Evolutionary conservation across 2,888 invertebrate genomes (phyloP).

Genomic region (Acrobasis consociella): DNA sequence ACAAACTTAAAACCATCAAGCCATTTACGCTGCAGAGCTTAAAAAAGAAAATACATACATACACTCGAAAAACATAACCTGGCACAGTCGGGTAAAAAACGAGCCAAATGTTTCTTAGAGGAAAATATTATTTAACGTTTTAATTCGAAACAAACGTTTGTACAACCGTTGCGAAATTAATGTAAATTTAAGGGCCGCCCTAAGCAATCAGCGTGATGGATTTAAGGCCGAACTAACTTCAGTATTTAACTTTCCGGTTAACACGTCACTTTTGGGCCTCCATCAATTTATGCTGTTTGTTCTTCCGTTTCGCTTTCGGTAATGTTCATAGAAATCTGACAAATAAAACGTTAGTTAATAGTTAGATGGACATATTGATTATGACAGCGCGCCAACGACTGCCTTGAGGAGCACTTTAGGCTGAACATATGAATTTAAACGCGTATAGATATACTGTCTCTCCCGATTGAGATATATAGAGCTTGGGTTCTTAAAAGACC

Average conservation of each 20-base stretch:
- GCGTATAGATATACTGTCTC: too few species aligned
- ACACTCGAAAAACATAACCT: too few species aligned
- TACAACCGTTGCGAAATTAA: constrained; percentile 34
- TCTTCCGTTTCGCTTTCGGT: constrained; percentile 10
- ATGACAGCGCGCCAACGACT: too few species aligned
- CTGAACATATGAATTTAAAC: too few species aligned
- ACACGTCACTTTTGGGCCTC: constrained; percentile 28
- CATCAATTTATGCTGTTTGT: constrained; percentile 30
- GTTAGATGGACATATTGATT: too few species aligned
- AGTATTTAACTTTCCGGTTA: constrained; percentile 38
- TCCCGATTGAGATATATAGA: too few species aligned
- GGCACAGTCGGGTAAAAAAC: not conserved
- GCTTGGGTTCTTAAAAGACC: too few species aligned
- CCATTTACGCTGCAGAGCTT: too few species aligned
- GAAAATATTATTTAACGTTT: constrained; percentile 1
- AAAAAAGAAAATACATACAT: too few species aligned
- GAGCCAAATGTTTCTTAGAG: not conserved
- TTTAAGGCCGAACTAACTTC: constrained; percentile 47
- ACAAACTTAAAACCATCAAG: too few species aligned
- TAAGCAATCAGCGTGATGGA: constrained; percentile 53
- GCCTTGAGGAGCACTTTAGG: too few species aligned
- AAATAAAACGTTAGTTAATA: too few species aligned
- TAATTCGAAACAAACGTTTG: constrained; percentile 12
- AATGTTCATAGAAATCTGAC: not conserved
- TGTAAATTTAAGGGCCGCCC: constrained; percentile 42